A percentile compares a stretch with the other conserved stretches of the same genome.
These are phyloP conservation scores for Alligator sinensis DNA, from an alignment of 2,113 vertebrate species.

Conservation along the genomic window DNA sequence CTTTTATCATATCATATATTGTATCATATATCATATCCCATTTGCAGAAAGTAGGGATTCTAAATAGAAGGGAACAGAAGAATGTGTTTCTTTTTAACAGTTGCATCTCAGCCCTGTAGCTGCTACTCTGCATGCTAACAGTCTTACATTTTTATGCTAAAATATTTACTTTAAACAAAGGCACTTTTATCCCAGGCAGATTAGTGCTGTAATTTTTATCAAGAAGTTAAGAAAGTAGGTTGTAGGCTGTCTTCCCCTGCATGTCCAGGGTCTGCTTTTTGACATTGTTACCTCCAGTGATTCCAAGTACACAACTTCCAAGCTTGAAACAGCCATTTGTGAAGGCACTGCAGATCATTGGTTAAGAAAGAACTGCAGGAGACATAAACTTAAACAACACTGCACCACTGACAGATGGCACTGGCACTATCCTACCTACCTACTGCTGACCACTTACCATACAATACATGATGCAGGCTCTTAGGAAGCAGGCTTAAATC, in stretches of 20 bases:
- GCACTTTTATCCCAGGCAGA: background rate
- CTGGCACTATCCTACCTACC: background rate
- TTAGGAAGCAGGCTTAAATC: background rate
- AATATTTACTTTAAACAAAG: background rate
- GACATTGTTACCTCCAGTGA: background rate
- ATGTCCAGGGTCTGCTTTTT: background rate
- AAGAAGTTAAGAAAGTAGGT: background rate
- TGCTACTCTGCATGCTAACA: background rate
- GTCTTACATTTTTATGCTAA: background rate
- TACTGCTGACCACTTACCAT: background rate
- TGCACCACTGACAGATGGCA: background rate
- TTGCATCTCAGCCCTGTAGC: background rate
- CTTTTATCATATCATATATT: background rate
- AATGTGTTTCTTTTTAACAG: too few relatives aligned
- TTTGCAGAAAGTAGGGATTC: too few relatives aligned
- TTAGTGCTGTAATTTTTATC: background rate
- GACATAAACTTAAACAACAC: background rate
- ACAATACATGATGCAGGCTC: background rate
- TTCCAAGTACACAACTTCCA: background rate
- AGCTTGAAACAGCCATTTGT: background rate
- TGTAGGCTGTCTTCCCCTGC: background rate
- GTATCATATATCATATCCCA: too few relatives aligned
- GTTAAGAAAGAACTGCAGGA: background rate
- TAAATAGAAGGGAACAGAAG: too few relatives aligned
- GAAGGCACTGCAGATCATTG: background rate